phyloP scores from a whole-genome alignment of 2,113 vertebrate genomes.

The Esox niger region DNA sequence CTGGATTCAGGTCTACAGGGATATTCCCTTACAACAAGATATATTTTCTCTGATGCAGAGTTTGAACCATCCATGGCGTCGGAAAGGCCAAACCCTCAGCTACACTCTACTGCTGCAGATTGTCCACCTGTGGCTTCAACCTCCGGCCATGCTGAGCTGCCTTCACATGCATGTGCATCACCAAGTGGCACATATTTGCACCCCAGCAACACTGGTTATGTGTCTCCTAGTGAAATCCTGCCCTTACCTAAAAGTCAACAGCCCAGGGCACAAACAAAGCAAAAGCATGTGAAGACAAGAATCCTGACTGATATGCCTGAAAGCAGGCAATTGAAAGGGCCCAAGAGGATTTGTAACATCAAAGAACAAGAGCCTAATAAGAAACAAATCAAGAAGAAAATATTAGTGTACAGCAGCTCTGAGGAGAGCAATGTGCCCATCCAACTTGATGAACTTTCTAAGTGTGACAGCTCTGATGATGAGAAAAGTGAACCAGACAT shows the following conservation, averaged over 20 bases:
- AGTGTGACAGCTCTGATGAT: constrained; percentile 26
- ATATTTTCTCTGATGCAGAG: too few species aligned
- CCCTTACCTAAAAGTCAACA: constrained; percentile 29
- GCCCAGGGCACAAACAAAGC: constrained; percentile 19
- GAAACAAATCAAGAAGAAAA: constrained; percentile 31
- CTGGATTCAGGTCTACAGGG: constrained; percentile 31
- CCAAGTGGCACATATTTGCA: constrained; percentile 21
- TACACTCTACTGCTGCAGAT: too few species aligned
- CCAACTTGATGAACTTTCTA: constrained; percentile 25
- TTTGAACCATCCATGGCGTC: too few species aligned
- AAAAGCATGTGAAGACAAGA: constrained; percentile 18
- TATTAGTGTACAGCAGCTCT: constrained; percentile 29
- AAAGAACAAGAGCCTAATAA: constrained; percentile 25
- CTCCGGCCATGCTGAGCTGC: constrained; percentile 14
- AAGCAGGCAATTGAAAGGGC: constrained; percentile 15
- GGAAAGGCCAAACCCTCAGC: too few species aligned
- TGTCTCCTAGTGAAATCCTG: constrained; percentile 23
- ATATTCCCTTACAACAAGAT: too few species aligned
- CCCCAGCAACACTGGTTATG: constrained; percentile 11
- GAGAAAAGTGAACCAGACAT: constrained; percentile 18
- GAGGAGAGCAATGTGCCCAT: constrained; percentile 31
- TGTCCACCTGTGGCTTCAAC: constrained; percentile 25
- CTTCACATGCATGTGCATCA: constrained; percentile 7
- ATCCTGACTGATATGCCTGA: constrained; percentile 31
- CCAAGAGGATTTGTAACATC: constrained; percentile 10